Evolutionary conservation across 2,888 invertebrate species (phyloP).

Genomic region (Parnassius smintheus): DNA sequence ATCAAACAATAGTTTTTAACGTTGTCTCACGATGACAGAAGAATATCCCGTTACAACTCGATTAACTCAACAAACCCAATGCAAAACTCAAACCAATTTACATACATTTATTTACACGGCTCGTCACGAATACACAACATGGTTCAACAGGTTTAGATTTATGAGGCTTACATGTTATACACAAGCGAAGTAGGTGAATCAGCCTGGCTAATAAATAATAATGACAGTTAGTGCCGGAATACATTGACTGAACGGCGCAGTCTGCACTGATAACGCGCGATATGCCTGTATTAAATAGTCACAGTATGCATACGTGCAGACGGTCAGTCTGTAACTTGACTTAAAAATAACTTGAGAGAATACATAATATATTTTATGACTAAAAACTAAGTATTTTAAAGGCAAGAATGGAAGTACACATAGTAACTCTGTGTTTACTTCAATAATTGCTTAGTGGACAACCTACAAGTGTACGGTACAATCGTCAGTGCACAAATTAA

Average conservation of each 20-base stretch:
- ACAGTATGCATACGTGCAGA: no score
- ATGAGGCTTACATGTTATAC: conserved; percentile 3
- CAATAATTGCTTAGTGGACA: neutral
- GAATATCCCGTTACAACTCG: conserved; percentile 8
- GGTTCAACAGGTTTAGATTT: conserved; percentile 2
- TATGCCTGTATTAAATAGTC: neutral
- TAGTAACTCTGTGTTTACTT: no score
- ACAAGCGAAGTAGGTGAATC: conserved; percentile 15
- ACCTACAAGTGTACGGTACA: neutral
- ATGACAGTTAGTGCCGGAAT: conserved; percentile 13
- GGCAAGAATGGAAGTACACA: no score
- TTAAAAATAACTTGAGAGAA: no score
- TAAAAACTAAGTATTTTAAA: no score
- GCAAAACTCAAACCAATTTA: conserved; percentile 12
- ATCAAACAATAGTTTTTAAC: neutral
- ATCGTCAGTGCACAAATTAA: neutral
- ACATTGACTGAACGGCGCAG: neutral
- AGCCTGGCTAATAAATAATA: conserved; percentile 13
- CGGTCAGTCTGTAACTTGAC: no score
- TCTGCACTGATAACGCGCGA: neutral
- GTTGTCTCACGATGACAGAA: conserved; percentile 16
- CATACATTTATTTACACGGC: conserved; percentile 8
- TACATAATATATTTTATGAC: no score
- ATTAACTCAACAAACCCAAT: conserved; percentile 16
- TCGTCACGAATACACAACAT: conserved; percentile 14